Percentiles rank a stretch among this genome's conserved stretches.
These are phyloP conservation scores for Lanistes nyassanus DNA, from an alignment of 1,140 invertebrate genomes.

Conservation along the genomic window DNA sequence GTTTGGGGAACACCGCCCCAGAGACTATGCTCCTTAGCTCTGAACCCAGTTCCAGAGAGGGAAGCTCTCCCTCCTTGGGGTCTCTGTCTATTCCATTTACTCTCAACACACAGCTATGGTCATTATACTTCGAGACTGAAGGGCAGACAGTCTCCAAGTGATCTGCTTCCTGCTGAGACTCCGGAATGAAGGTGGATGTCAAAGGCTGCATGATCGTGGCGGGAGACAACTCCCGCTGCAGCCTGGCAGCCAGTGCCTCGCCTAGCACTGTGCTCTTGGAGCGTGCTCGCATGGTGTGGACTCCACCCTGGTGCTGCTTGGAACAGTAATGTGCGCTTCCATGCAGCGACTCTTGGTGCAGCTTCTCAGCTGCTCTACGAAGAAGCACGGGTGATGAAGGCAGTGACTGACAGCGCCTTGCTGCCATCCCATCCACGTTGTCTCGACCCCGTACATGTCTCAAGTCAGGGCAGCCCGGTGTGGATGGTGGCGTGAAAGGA, in stretches of 20 bases:
- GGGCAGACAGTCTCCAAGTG: background rate
- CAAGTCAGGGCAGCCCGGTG: slow-evolving; percentile 42
- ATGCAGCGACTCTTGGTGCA: slow-evolving; percentile 59
- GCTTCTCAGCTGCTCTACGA: slow-evolving; percentile 55
- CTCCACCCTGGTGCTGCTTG: slow-evolving; percentile 9
- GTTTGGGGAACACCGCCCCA: background rate
- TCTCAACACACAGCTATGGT: background rate
- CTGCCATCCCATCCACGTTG: slow-evolving; percentile 6
- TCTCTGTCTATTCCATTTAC: background rate
- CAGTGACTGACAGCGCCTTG: slow-evolving; percentile 52
- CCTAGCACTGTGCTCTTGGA: slow-evolving; percentile 51
- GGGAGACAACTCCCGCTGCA: slow-evolving; percentile 34
- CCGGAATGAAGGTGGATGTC: slow-evolving; percentile 15
- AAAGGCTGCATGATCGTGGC: background rate
- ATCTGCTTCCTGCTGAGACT: slow-evolving; percentile 10
- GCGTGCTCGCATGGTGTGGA: slow-evolving; percentile 33
- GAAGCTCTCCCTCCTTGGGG: background rate
- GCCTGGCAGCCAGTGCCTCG: slow-evolving; percentile 41
- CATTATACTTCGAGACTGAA: background rate
- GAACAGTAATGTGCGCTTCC: slow-evolving; percentile 43
- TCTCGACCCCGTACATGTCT: slow-evolving; percentile 23
- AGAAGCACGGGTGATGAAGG: slow-evolving; percentile 59
- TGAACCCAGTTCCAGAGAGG: background rate
- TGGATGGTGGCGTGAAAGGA: slow-evolving; percentile 51
- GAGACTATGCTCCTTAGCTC: background rate